Base-by-base conservation (phyloP, 2,797 vertebrate genomes). In the Cottoperca gobio region DNA sequence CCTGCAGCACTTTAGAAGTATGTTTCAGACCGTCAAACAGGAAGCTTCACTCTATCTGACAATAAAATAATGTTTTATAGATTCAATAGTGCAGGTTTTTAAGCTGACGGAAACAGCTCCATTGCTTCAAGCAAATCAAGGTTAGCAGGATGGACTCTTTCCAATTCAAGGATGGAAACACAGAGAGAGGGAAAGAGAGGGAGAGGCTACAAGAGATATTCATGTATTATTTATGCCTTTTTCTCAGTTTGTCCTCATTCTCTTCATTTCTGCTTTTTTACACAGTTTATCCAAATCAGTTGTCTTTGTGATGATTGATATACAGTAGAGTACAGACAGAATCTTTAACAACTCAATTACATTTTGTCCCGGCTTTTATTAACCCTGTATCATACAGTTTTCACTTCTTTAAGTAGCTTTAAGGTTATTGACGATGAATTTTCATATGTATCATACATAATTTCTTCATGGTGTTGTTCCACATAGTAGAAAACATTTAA, bases 151-250 rank as follows among this genome's bases (percentile, higher is more conserved):
- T 23, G 33, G 19, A 63, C 59, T 66, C 42, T 83, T 54, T 54
- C 74, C n/a, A 67, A 19, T 43, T 50, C n/a, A 73, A 57, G 23
- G n/a, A 70, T n/a, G 48, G 40, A 28, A 50, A 76, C 40, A 40
- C 2, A 11, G 8, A 42, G 23, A 62, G 17, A n/a, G 5, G 33
- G 23, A 9, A 17, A 7, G 8, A 40, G 13, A n/a, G n/a, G n/a
- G n/a, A n/a, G n/a, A n/a, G n/a, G n/a, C n/a, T n/a, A n/a, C n/a
- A n/a, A n/a, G n/a, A n/a, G n/a, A n/a, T n/a, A n/a, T n/a, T n/a
- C n/a, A n/a, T n/a, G n/a, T n/a, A n/a, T n/a, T n/a, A n/a, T n/a
- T n/a, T n/a, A n/a, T n/a, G n/a, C n/a, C n/a, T n/a, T n/a, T n/a
- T n/a, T 42, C 17, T 11, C 24, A n/a, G 53, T 35, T 24, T 26